A percentile compares a stretch with the other conserved stretches of the same genome.
Conservation (phyloP, 64 coral and sea anemone genomes). For the Actinia tenebrosa region DNA sequence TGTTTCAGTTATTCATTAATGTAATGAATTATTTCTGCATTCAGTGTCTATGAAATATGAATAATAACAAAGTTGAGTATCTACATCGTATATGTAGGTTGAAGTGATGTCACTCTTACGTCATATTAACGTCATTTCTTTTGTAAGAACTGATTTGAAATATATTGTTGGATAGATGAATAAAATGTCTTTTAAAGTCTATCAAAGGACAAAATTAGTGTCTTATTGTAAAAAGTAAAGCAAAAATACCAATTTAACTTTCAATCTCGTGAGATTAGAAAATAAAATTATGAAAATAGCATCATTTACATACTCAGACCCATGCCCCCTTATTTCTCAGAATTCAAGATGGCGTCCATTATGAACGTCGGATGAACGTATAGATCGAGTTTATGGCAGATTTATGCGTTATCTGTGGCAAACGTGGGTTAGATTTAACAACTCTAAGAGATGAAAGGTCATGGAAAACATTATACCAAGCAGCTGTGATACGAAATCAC, state of each 20-base stretch:
- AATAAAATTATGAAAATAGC: not conserved
- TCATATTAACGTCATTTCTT: too few species aligned
- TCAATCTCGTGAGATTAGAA: not conserved
- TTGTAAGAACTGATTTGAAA: too few species aligned
- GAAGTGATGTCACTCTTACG: too few species aligned
- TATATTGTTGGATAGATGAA: too few species aligned
- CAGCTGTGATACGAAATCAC: constrained; percentile 21
- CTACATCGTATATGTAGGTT: too few species aligned
- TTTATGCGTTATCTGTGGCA: not conserved
- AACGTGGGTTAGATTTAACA: not conserved
- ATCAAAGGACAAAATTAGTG: too few species aligned
- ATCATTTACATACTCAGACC: not conserved
- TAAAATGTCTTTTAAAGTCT: too few species aligned
- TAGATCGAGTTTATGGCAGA: not conserved
- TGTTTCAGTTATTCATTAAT: not conserved
- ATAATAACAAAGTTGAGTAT: too few species aligned
- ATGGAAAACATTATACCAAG: constrained; percentile 30
- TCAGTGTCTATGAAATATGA: not conserved
- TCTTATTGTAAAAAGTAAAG: too few species aligned
- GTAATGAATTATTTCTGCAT: not conserved
- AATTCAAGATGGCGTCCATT: not conserved
- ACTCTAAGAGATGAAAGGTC: constrained; percentile 38
- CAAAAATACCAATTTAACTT: not conserved
- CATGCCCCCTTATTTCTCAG: not conserved
- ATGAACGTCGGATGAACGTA: not conserved